Percentiles rank a stretch among this genome's conserved stretches.
These are phyloP conservation scores for Amphipoea lucens DNA, from an alignment of 2,888 invertebrate genomes.

Conservation along the genomic window DNA sequence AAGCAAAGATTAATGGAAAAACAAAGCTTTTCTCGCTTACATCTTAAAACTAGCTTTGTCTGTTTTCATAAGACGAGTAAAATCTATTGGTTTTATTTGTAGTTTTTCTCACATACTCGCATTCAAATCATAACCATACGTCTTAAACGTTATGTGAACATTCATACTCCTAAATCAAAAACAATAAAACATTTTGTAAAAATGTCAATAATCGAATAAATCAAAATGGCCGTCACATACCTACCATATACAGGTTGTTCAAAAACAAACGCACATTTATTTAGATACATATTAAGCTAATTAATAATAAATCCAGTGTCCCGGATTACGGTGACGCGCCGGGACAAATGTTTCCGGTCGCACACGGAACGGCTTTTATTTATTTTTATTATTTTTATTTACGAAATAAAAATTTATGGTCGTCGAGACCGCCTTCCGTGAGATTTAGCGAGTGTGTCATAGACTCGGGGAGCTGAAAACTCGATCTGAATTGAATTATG, in stretches of 20 bases:
- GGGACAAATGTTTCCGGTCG: slow-evolving; percentile 89
- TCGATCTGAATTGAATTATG: slow-evolving; percentile 88
- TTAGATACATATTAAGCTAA: slow-evolving; percentile 83
- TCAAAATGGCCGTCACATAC: slow-evolving; percentile 44
- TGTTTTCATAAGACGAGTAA: too few relatives aligned
- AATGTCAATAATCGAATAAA: slow-evolving; percentile 55
- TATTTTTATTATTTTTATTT: slow-evolving; percentile 90
- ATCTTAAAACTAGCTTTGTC: slow-evolving; percentile 4
- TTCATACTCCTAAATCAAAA: slow-evolving; percentile 12
- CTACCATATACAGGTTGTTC: slow-evolving; percentile 63
- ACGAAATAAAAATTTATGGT: slow-evolving; percentile 88
- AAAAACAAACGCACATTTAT: slow-evolving; percentile 72
- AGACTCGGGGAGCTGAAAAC: slow-evolving; percentile 85
- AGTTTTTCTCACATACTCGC: background rate
- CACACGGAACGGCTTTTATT: slow-evolving; percentile 83
- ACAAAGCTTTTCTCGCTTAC: background rate
- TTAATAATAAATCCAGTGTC: slow-evolving; percentile 89
- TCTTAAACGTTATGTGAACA: slow-evolving; percentile 7
- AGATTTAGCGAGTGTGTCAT: slow-evolving; percentile 89
- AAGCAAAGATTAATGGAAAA: background rate
- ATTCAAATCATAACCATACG: background rate
- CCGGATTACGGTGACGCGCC: slow-evolving; percentile 87
- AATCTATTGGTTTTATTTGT: background rate
- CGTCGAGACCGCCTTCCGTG: slow-evolving; percentile 87
- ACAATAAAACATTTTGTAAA: slow-evolving; percentile 26